These are phyloP conservation scores for Labeo calbasu DNA, from an alignment of 2,797 vertebrate species.

Conservation along the genomic window DNA sequence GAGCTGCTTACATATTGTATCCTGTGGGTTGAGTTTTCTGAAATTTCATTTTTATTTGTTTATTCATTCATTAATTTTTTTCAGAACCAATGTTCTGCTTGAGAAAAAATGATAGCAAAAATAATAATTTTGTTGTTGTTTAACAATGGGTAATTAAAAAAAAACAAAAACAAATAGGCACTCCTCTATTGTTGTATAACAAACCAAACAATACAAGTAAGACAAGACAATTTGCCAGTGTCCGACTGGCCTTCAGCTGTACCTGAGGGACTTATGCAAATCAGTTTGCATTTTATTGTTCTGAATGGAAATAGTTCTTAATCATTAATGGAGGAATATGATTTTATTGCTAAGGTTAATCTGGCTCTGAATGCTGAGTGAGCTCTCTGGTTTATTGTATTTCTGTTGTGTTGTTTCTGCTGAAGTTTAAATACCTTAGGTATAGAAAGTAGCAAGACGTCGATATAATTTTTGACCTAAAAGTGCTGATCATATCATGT, in stretches of 20 bases:
- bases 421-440: background rate
- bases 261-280: slow-evolving; percentile 33
- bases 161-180: background rate
- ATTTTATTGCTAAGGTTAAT: background rate
- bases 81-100: too few relatives aligned
- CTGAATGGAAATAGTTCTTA: slow-evolving; percentile 9
- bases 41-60: background rate
- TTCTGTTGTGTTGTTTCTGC: background rate
- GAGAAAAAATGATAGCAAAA: background rate
- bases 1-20: background rate
- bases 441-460: background rate
- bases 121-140: background rate
- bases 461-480: background rate
- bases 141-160: background rate
- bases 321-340: background rate
- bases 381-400: background rate
- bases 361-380: background rate
- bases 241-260: background rate
- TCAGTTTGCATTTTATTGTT: slow-evolving; percentile 15
- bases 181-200: background rate
- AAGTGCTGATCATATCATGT: background rate
- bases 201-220: slow-evolving; percentile 13
- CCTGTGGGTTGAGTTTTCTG: background rate
- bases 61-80: too few relatives aligned
- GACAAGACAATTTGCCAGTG: background rate